These are phyloP conservation scores for Melanocharis versteri DNA, from an alignment of 2,113 vertebrate genomes.

Conservation along the genomic window DNA sequence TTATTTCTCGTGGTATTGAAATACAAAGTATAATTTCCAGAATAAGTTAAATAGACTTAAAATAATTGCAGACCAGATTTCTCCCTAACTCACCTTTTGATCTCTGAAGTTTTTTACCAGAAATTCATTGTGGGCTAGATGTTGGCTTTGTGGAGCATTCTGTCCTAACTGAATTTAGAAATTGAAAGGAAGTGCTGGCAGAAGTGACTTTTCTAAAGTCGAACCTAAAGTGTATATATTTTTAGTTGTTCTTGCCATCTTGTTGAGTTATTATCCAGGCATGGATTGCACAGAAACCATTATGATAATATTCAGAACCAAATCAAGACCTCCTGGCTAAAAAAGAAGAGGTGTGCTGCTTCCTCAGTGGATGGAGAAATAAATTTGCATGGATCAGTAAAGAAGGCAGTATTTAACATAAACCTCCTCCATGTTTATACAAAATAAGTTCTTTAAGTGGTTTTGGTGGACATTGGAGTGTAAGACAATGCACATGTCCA, in stretches of 20 bases:
- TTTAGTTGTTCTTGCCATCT: background rate
- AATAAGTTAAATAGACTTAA: background rate
- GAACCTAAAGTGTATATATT: background rate
- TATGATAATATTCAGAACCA: background rate
- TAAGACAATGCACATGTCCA: background rate
- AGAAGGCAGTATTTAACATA: background rate
- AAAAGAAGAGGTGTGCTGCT: background rate
- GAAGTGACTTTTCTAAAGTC: background rate
- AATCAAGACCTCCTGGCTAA: background rate
- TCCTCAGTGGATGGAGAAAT: background rate
- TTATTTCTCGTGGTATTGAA: background rate
- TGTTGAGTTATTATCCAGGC: background rate
- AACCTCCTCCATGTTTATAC: background rate
- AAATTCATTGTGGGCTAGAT: background rate
- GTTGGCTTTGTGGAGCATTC: background rate
- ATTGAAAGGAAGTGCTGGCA: background rate
- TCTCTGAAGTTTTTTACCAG: background rate
- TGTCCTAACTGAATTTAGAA: background rate
- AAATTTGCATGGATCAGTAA: background rate
- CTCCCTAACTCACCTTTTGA: background rate
- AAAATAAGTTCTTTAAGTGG: background rate
- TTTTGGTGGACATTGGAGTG: background rate
- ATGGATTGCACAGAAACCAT: background rate
- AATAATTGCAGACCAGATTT: background rate
- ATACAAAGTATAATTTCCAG: background rate